phyloP scores from a whole-genome alignment of 2,888 invertebrate species.

The Antheraea yamamai region DNA sequence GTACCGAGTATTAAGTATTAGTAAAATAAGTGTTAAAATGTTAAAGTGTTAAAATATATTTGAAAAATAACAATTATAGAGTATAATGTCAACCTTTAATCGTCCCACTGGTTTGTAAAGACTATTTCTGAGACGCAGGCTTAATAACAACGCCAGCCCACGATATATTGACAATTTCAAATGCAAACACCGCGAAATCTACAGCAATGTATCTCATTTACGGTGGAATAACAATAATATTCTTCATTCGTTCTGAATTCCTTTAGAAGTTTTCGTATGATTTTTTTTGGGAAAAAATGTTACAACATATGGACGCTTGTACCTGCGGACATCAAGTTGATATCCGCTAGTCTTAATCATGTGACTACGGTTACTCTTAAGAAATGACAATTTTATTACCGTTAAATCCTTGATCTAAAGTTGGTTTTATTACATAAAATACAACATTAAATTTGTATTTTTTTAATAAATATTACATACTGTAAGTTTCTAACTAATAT shows the following conservation, averaged over 20 bases:
- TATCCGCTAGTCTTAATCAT: neutral
- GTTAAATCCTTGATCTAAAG: neutral
- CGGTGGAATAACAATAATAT: neutral
- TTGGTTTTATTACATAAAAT: no score
- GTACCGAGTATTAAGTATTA: no score
- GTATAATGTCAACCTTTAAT: neutral
- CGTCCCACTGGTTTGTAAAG: neutral
- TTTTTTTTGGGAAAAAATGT: neutral
- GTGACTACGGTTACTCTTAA: neutral
- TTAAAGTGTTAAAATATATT: no score
- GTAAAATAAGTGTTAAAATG: no score
- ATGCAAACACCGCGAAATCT: neutral
- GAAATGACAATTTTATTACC: neutral
- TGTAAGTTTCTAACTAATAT: no score
- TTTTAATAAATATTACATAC: no score
- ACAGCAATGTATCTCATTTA: neutral
- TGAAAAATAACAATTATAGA: neutral
- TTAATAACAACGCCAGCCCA: neutral
- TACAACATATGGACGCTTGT: no score
- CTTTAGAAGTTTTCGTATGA: neutral
- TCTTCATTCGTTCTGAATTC: neutral
- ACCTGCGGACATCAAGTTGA: neutral
- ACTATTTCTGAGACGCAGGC: neutral
- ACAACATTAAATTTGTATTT: no score
- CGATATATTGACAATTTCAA: neutral